phyloP scores from a whole-genome alignment of 2,888 invertebrate species.

The Kryphioiulus occultus region DNA sequence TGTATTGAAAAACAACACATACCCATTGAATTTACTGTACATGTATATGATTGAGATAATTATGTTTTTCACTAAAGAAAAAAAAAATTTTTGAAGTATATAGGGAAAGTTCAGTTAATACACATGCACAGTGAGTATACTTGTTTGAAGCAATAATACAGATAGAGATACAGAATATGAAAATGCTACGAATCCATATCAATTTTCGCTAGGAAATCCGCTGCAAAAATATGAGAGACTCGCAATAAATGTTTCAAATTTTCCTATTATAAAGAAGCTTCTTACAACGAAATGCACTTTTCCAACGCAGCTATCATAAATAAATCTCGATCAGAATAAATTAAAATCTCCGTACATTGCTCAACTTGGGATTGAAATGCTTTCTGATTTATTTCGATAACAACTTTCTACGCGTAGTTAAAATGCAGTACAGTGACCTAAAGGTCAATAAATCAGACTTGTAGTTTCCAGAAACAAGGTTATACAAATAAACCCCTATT shows the following conservation, averaged over 20 bases:
- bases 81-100: too few species aligned
- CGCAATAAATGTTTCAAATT: background rate
- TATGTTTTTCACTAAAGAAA: too few species aligned
- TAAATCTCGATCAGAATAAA: conserved; percentile 21
- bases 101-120: too few species aligned
- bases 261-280: background rate
- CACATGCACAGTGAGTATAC: too few species aligned
- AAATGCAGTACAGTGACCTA: background rate
- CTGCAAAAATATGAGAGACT: too few species aligned
- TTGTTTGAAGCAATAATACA: too few species aligned
- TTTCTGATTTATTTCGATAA: background rate
- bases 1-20: too few species aligned
- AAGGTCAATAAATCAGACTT: background rate
- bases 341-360: background rate
- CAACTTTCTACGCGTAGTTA: background rate
- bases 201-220: too few species aligned
- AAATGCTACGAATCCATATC: too few species aligned
- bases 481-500: background rate
- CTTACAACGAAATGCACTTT: conserved; percentile 15
- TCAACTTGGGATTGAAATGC: background rate
- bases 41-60: too few species aligned
- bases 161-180: too few species aligned
- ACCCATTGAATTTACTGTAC: too few species aligned
- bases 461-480: background rate
- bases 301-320: background rate